Conservation (phyloP, 2,797 vertebrate genomes). For the Muraenolepis orangiensis region DNA sequence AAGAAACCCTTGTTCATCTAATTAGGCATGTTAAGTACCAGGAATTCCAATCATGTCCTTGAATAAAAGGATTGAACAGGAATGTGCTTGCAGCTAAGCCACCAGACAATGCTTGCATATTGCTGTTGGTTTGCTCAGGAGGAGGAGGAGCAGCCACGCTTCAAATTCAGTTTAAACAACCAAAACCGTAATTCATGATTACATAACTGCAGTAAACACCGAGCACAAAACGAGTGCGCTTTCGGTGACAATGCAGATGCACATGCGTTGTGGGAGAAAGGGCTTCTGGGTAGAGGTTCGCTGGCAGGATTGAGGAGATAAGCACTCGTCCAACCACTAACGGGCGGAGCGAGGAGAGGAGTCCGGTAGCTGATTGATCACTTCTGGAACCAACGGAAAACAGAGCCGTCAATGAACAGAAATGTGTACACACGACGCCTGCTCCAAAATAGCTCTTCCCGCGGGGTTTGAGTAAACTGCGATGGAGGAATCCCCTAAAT, state of each 20-base stretch:
- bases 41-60: conserved; percentile 70
- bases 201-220: background rate
- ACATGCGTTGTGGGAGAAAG: background rate
- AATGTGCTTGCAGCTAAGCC: conserved; percentile 53
- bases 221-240: background rate
- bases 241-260: background rate
- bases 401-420: background rate
- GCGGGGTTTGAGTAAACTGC: background rate
- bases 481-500: background rate
- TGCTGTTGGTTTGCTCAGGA: background rate
- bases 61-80: conserved; percentile 48
- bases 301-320: too few relatives aligned
- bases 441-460: background rate
- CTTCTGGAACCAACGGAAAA: background rate
- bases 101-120: conserved; percentile 28
- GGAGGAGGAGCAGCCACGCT: conserved; percentile 16
- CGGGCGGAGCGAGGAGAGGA: background rate
- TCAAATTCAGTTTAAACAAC: conserved; percentile 33
- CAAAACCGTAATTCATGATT: conserved; percentile 27
- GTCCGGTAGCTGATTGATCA: background rate
- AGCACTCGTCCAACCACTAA: too few relatives aligned
- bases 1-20: conserved; percentile 43
- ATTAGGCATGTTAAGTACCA: conserved; percentile 61
- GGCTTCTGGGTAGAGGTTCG: too few relatives aligned
- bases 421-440: background rate